Conservation (phyloP, 1,140 invertebrate genomes). For the Aphelenchoides avenae region DNA sequence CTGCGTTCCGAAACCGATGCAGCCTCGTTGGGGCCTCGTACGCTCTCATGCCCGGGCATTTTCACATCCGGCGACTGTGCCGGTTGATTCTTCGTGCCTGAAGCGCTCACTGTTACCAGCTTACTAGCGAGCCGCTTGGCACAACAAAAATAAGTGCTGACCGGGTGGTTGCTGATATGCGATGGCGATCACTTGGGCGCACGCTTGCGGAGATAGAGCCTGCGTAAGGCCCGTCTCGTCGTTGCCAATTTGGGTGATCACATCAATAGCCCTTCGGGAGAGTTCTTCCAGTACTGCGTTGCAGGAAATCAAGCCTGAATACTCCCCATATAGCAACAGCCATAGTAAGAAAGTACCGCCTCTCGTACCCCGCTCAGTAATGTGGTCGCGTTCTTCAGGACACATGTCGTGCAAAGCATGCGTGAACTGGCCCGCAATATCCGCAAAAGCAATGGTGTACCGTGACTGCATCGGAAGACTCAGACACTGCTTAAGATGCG, state of each 20-base stretch:
- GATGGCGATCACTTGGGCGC: constrained; percentile 60
- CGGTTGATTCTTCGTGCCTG: constrained; percentile 12
- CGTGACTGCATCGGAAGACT: constrained; percentile 53
- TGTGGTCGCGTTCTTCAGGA: constrained; percentile 77
- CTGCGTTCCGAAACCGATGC: constrained; percentile 24
- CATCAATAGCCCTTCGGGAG: constrained; percentile 20
- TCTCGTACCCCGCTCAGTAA: constrained; percentile 41
- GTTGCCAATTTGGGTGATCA: constrained; percentile 77
- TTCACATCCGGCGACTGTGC: constrained; percentile 11
- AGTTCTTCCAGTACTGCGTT: constrained; percentile 85
- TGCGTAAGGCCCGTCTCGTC: constrained; percentile 96
- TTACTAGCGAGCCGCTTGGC: background rate
- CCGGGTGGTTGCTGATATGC: constrained; percentile 31
- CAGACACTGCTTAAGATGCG: constrained; percentile 41
- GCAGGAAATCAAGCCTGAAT: constrained; percentile 59
- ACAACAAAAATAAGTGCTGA: background rate
- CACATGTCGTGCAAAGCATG: constrained; percentile 95
- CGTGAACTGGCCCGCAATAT: constrained; percentile 95
- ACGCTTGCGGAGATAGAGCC: constrained; percentile 72
- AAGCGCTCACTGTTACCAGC: constrained; percentile 9
- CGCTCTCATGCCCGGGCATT: constrained; percentile 38
- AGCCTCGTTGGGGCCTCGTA: constrained; percentile 13
- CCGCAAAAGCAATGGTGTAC: constrained; percentile 92
- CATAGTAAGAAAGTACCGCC: background rate
- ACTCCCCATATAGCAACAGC: background rate